A percentile compares a stretch with the other conserved stretches of the same genome.
These are phyloP conservation scores for Corythornis cristatus DNA, from an alignment of 2,113 vertebrate species.

Conservation along the genomic window DNA sequence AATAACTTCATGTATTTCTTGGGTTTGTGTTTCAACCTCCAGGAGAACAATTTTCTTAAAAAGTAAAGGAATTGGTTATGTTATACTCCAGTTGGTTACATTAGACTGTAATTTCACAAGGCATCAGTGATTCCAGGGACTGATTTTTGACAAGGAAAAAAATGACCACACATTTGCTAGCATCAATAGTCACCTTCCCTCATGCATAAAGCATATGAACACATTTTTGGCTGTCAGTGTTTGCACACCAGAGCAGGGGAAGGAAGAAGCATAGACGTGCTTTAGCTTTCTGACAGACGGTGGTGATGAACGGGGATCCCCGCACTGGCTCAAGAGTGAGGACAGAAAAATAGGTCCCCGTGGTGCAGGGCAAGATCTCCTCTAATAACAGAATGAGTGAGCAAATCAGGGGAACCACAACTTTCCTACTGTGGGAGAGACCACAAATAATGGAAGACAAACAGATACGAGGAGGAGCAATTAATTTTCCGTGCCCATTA, in stretches of 20 bases:
- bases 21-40: slow-evolving; percentile 60
- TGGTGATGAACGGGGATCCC: slow-evolving; percentile 47
- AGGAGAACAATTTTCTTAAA: slow-evolving; percentile 59
- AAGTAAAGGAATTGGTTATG: slow-evolving; percentile 45
- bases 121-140: slow-evolving; percentile 43
- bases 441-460: slow-evolving; percentile 32
- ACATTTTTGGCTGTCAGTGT: not conserved
- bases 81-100: slow-evolving; percentile 43
- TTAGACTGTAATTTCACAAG: slow-evolving; percentile 53
- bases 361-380: slow-evolving; percentile 63
- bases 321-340: slow-evolving; percentile 52
- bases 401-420: slow-evolving; percentile 61
- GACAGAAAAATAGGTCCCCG: slow-evolving; percentile 75
- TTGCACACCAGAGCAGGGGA: not conserved
- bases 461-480: slow-evolving; percentile 12
- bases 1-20: slow-evolving; percentile 50
- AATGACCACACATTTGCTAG: slow-evolving; percentile 60
- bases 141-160: slow-evolving; percentile 56
- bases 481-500: not conserved
- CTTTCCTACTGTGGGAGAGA: slow-evolving; percentile 65
- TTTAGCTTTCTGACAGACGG: slow-evolving; percentile 43
- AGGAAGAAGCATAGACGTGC: slow-evolving; percentile 22
- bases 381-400: slow-evolving; percentile 72
- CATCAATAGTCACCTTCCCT: slow-evolving; percentile 41
- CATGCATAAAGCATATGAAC: not conserved